These are phyloP conservation scores for Calosoma granatense DNA, from an alignment of 1,140 invertebrate genomes.

Conservation along the genomic window DNA sequence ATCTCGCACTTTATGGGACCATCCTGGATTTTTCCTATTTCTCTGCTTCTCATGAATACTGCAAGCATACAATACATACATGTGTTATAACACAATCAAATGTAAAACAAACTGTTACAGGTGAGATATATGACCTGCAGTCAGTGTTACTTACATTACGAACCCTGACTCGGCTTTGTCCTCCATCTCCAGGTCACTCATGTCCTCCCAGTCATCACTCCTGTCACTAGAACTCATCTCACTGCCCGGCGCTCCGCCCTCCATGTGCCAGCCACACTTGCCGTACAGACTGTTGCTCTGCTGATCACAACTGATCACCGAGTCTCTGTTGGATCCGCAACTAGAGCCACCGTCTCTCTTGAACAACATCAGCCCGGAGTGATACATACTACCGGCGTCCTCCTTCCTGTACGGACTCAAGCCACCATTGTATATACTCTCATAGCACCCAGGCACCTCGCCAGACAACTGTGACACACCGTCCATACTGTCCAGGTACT, in stretches of 20 bases:
- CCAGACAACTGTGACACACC: too few relatives aligned
- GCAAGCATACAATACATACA: constrained; percentile 23
- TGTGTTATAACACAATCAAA: constrained; percentile 3
- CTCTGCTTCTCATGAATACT: constrained; percentile 37
- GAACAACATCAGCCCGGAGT: too few relatives aligned
- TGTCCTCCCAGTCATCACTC: constrained; percentile 56
- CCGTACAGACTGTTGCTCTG: constrained; percentile 57
- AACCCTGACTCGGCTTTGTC: constrained; percentile 27
- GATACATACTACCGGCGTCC: too few relatives aligned
- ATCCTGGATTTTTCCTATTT: constrained; percentile 35
- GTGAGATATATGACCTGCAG: not conserved
- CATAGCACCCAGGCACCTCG: too few relatives aligned
- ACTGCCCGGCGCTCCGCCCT: constrained; percentile 32
- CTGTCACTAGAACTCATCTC: constrained; percentile 44
- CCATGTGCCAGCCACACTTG: constrained; percentile 37
- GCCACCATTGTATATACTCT: too few relatives aligned
- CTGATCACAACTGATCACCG: constrained; percentile 50
- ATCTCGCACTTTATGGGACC: constrained; percentile 37
- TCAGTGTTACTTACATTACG: constrained; percentile 38
- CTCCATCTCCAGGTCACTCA: constrained; percentile 44
- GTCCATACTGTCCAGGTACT: too few relatives aligned
- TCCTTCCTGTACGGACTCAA: too few relatives aligned
- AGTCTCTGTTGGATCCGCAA: constrained; percentile 40
- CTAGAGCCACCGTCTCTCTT: constrained; percentile 22
- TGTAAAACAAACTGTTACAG: constrained; percentile 14